A percentile compares a stretch with the other conserved stretches of the same genome.
These are phyloP conservation scores for Zeus faber DNA, from an alignment of 2,113 vertebrate genomes.

Conservation along the genomic window DNA sequence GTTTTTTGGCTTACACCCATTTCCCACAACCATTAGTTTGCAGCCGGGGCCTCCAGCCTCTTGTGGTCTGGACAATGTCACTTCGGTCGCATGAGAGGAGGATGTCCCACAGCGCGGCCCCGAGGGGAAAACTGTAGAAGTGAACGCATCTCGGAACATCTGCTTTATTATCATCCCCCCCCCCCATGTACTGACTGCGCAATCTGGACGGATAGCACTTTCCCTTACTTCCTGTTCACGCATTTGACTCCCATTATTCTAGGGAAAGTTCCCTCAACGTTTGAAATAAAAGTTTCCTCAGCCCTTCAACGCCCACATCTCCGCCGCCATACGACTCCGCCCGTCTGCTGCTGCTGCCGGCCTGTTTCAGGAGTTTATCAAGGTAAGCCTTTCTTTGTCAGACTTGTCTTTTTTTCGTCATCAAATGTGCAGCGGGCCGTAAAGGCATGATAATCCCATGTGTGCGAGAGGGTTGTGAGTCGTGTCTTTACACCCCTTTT, in stretches of 20 bases:
- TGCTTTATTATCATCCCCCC: too few species aligned
- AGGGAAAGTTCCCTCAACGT: too few species aligned
- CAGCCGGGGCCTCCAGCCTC: slow-evolving; percentile 10
- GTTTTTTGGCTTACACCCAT: neutral
- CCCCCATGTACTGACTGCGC: too few species aligned
- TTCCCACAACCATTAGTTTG: neutral
- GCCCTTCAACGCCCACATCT: too few species aligned
- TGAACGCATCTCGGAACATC: too few species aligned
- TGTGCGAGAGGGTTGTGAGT: slow-evolving; percentile 40
- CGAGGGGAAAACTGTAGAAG: too few species aligned
- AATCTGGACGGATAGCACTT: too few species aligned
- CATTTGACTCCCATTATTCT: too few species aligned
- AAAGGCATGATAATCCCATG: slow-evolving; percentile 59
- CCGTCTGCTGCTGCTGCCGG: neutral
- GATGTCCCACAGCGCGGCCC: slow-evolving; percentile 22
- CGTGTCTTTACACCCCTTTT: slow-evolving; percentile 32
- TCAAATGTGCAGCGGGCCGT: slow-evolving; percentile 39
- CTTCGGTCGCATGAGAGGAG: slow-evolving; percentile 25
- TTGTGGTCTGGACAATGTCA: slow-evolving; percentile 38
- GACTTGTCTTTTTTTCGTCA: slow-evolving; percentile 16
- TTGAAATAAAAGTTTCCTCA: too few species aligned
- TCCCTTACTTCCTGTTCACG: too few species aligned
- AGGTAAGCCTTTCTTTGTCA: slow-evolving; percentile 27
- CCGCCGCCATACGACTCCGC: too few species aligned
- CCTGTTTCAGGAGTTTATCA: slow-evolving; percentile 31